Conservation (phyloP, 2,888 invertebrate species). For the Leptinotarsa peninsularis region DNA sequence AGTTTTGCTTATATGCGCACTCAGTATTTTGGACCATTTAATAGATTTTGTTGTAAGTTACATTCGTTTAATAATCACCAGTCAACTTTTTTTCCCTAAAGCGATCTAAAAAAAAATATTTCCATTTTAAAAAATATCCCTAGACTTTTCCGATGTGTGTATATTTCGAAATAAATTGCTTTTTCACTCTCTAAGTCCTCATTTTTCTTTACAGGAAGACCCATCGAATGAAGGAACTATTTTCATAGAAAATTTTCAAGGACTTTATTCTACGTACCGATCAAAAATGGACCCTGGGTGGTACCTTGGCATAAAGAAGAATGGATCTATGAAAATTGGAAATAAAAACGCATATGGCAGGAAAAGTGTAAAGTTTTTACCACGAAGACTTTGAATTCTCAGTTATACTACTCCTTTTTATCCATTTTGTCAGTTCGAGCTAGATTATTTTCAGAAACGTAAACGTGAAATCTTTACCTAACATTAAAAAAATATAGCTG, state of each 20-base stretch:
- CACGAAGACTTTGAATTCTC: slow-evolving; percentile 49
- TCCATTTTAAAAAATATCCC: no score
- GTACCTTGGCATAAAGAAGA: slow-evolving; percentile 71
- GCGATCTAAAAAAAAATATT: no score
- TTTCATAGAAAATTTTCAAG: slow-evolving; percentile 68
- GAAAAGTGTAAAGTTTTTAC: slow-evolving; percentile 70
- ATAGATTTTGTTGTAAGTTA: no score
- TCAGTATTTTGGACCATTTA: no score
- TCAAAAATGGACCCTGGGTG: slow-evolving; percentile 64
- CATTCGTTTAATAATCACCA: no score
- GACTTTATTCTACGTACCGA: slow-evolving; percentile 69
- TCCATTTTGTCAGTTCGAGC: not conserved
- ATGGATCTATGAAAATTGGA: slow-evolving; percentile 69
- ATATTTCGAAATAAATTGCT: no score
- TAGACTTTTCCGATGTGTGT: no score
- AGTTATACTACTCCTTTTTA: not conserved
- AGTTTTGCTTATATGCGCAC: no score
- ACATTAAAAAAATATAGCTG: no score
- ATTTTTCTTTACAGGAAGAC: slow-evolving; percentile 55
- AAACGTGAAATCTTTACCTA: no score
- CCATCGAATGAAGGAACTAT: slow-evolving; percentile 65
- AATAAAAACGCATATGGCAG: slow-evolving; percentile 68
- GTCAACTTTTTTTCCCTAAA: no score
- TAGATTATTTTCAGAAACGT: no score
- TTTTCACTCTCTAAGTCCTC: not conserved